Evolutionary conservation across 2,113 vertebrate genomes (phyloP).

Genomic region (Tupaia chinensis): DNA sequence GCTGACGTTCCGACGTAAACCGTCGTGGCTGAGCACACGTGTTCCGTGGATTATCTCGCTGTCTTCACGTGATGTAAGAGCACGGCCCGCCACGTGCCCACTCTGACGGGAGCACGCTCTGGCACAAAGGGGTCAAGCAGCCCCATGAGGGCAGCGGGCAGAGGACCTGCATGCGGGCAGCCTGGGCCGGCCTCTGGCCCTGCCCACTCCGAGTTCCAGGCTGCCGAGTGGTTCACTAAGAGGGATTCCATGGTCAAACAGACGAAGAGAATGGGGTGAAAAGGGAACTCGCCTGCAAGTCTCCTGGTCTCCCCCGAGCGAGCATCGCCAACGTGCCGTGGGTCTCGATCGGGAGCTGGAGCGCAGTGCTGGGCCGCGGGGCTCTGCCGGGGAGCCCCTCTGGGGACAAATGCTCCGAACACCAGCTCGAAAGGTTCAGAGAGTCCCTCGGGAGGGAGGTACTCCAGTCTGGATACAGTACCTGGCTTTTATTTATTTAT

Average conservation of each 20-base stretch:
- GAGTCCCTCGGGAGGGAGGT: neutral
- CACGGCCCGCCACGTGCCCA: neutral
- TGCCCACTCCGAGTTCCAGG: neutral
- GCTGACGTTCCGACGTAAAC: neutral
- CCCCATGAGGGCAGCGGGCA: neutral
- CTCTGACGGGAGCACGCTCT: neutral
- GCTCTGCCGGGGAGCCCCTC: neutral
- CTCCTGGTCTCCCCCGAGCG: neutral
- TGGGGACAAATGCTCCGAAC: neutral
- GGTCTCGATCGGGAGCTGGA: neutral
- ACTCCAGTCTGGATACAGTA: neutral
- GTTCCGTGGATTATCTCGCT: neutral
- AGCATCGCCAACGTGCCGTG: neutral
- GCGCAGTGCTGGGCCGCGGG: neutral
- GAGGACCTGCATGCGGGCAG: neutral
- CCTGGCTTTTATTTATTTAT: neutral
- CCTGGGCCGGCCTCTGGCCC: neutral
- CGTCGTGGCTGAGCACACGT: neutral
- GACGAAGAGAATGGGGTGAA: neutral
- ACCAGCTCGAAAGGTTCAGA: neutral
- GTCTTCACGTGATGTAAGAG: neutral
- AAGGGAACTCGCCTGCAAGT: neutral
- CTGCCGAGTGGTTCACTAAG: neutral
- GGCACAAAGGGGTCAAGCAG: neutral
- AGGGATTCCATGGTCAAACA: neutral